Evolutionary conservation across 2,797 vertebrate species (phyloP), one percentile per base, ranked within the genome.

Genomic region (Meda fulgida): DNA sequence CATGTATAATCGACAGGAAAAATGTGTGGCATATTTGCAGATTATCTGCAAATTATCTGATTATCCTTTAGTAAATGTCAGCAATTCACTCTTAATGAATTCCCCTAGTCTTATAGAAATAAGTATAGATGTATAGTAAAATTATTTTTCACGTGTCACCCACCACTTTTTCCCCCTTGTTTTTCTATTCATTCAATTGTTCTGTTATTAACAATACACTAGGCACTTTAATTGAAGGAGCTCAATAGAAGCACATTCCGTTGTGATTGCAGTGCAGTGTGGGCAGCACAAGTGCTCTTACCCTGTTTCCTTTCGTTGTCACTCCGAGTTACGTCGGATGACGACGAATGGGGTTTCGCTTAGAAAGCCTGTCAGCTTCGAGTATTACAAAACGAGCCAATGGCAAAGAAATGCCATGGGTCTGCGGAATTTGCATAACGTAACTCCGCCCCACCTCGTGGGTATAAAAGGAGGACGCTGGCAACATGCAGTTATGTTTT

Each of bases 251-350:
- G 16, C 40, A 38, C 66, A 72, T 63, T 65, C 21, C 34, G n/a
- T 43, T 66, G 85, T 58, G 48, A 71, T 73, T 86, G 55, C 55
- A 66, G 16, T 60, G n/a, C 38, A 21, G 34, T 18, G 80, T 78
- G 43, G 73, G 73, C 65, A 53, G 69, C 43, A 29, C 31, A 75
- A 83, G 81, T 66, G 40, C 81, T 75, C 58, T 83, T 65, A 46
- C 51, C 26, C 36, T 48, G 36, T 78, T 67, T 26, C 38, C 79
- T 84, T 70, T 18, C n/a, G n/a, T n/a, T n/a, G n/a, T n/a, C n/a
- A n/a, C n/a, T n/a, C n/a, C n/a, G n/a, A n/a, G n/a, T n/a, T n/a
- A n/a, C n/a, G n/a, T n/a, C n/a, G n/a, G n/a, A n/a, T n/a, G n/a
- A n/a, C n/a, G n/a, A n/a, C n/a, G n/a, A n/a, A n/a, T n/a, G n/a